Conservation (phyloP, 2,113 vertebrate genomes). For the Phasianus colchicus region DNA sequence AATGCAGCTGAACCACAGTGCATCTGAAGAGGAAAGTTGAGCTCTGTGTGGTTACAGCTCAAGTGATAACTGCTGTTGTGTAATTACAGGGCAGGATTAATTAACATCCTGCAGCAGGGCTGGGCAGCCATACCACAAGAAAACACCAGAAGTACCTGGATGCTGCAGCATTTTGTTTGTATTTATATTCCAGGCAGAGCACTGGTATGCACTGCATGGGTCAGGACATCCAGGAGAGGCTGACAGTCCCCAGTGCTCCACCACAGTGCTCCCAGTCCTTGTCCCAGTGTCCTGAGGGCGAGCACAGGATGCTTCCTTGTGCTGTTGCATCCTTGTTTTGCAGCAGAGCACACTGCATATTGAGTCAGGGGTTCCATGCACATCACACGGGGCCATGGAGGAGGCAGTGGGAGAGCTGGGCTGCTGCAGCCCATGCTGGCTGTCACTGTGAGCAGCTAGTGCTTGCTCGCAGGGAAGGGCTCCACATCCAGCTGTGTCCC, state of each 20-base stretch:
- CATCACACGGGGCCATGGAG: not conserved
- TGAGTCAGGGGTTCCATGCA: not conserved
- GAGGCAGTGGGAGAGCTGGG: not conserved
- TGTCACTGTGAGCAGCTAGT: no score
- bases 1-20: constrained; percentile 41
- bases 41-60: constrained; percentile 68
- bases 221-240: not conserved
- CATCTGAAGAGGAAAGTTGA: constrained; percentile 66
- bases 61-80: no score
- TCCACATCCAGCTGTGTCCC: not conserved
- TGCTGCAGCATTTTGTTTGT: constrained; percentile 1
- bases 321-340: not conserved
- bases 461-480: not conserved
- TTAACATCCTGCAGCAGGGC: constrained; percentile 53
- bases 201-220: not conserved
- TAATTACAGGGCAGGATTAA: constrained; percentile 62
- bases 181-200: constrained; percentile 17
- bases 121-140: constrained; percentile 68
- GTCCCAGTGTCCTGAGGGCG: not conserved
- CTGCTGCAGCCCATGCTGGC: not conserved
- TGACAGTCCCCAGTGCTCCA: not conserved
- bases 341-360: not conserved
- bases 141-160: constrained; percentile 61
- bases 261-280: not conserved
- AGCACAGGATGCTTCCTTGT: not conserved